A percentile compares a stretch with the other conserved stretches of the same genome.
Evolutionary conservation across 2,888 invertebrate genomes (phyloP).

Genomic region (Steromphala cineraria): DNA sequence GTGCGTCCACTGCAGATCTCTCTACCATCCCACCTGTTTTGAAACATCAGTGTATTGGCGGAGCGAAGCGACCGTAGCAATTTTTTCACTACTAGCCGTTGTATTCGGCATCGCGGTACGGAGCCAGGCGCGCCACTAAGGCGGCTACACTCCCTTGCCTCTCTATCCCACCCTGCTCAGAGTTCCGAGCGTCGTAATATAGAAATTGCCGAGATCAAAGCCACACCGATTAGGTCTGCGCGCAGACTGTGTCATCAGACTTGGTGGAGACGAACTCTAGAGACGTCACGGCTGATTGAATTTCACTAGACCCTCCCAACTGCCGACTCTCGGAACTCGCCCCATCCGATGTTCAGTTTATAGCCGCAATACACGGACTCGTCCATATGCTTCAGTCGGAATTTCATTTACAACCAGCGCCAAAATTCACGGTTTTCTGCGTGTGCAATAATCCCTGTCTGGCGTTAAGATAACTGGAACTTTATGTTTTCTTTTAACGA

Average conservation of each 20-base stretch:
- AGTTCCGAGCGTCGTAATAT: slow-evolving; percentile 31
- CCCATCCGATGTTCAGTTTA: not conserved
- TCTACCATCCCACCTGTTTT: not conserved
- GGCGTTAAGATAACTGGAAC: too few species aligned
- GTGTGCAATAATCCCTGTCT: too few species aligned
- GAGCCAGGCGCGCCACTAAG: not conserved
- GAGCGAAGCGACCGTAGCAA: not conserved
- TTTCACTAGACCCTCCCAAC: slow-evolving; percentile 16
- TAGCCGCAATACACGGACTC: too few species aligned
- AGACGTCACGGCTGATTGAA: slow-evolving; percentile 19
- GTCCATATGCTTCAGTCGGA: too few species aligned
- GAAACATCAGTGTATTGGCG: not conserved
- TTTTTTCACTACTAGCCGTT: not conserved
- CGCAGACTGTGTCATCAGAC: slow-evolving; percentile 19
- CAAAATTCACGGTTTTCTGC: too few species aligned
- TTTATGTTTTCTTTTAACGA: too few species aligned
- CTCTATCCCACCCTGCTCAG: slow-evolving; percentile 3
- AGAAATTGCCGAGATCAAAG: slow-evolving; percentile 39
- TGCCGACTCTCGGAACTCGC: not conserved
- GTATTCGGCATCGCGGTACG: not conserved
- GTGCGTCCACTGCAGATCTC: too few species aligned
- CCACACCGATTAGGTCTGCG: slow-evolving; percentile 12
- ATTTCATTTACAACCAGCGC: too few species aligned
- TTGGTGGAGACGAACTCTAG: slow-evolving; percentile 9
- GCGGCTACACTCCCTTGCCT: not conserved